Evolutionary conservation across 2,888 invertebrate species (phyloP), one percentile per base, ranked within the genome.

Genomic region (Caradrina clavipalpis): DNA sequence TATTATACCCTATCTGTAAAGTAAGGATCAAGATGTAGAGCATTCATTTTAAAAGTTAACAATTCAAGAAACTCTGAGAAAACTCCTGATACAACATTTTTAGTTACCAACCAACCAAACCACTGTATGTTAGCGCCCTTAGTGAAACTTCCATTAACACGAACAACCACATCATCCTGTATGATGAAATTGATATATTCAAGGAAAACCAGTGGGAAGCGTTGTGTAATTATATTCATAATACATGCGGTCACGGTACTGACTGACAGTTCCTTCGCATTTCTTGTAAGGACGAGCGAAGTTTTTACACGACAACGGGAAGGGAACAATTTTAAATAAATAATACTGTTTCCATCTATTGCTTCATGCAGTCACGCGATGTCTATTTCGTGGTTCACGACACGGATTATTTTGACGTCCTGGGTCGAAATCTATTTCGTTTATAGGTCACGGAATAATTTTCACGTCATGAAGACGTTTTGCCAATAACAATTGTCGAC

Each of bases 91-190:
- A 11, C 26, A 6, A 31, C 35, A 35, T 35, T 35, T 35, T 35
- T 35, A 39, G 17, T 21, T 31, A 6, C 11, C 21, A 35, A 13
- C 7, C 7, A 45, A 42, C 60, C 15, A 47, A 39, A 39, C 13
- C 31, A 58, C 26, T 51, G 21, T 66, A 67, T 74, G 66, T 31
- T 57, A 54, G 15, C 31, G 42, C 53, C 71, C 39, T 73, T 55
- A 74, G 77, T 80, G 85, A 85, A 84, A 83, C 84, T 73, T 55
- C 26, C 59, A 71, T 71, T 71, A 73, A 53, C 67, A 75, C 65
- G 61, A 35, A 22, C 65, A 76, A 73, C 73, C 60, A 57, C 47
- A 42, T 78, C 73, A 66, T 84, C 84, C 84, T 83, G 78, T 74
- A 59, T 84, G 74, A 81, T 73, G 84, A 85, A 83, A 84, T 67